These are phyloP conservation scores for Diacarnus erythraeanus DNA, from an alignment of 37 sponge, comb jelly and placozoan species.

Conservation along the genomic window DNA sequence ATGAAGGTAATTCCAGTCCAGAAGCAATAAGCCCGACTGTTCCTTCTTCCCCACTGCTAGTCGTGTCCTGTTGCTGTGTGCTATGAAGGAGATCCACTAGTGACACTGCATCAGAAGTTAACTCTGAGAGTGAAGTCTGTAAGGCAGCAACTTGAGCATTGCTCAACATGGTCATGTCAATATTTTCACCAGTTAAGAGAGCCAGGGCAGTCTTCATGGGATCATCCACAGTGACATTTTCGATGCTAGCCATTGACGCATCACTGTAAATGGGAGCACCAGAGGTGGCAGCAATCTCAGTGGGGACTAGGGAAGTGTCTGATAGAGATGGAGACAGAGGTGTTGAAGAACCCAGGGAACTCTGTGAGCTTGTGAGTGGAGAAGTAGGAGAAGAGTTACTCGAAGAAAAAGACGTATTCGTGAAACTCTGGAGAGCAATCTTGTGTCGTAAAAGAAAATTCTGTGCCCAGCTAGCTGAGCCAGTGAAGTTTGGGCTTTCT, in stretches of 20 bases:
- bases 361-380: background rate
- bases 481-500: conserved; percentile 78
- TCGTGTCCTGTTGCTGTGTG: conserved; percentile 1
- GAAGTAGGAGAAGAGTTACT: background rate
- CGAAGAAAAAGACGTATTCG: background rate
- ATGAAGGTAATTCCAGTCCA: conserved; percentile 32
- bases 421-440: conserved; percentile 38
- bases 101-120: conserved; percentile 31
- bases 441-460: conserved; percentile 76
- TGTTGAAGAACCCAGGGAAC: background rate
- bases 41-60: conserved; percentile 35
- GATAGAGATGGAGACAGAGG: conserved; percentile 8
- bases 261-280: conserved; percentile 2
- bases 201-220: conserved; percentile 58
- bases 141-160: conserved; percentile 26
- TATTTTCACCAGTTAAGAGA: conserved; percentile 53
- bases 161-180: conserved; percentile 19
- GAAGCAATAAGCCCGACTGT: conserved; percentile 11
- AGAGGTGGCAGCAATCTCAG: conserved; percentile 31
- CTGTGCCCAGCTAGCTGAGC: conserved; percentile 88
- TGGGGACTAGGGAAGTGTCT: conserved; percentile 10
- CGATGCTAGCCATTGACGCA: background rate
- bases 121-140: conserved; percentile 45
- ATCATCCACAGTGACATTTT: conserved; percentile 28
- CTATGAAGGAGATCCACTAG: conserved; percentile 54